A percentile compares a stretch with the other conserved stretches of the same genome.
These are phyloP conservation scores for Tethea ocularis DNA, from an alignment of 2,888 invertebrate species.

Conservation along the genomic window DNA sequence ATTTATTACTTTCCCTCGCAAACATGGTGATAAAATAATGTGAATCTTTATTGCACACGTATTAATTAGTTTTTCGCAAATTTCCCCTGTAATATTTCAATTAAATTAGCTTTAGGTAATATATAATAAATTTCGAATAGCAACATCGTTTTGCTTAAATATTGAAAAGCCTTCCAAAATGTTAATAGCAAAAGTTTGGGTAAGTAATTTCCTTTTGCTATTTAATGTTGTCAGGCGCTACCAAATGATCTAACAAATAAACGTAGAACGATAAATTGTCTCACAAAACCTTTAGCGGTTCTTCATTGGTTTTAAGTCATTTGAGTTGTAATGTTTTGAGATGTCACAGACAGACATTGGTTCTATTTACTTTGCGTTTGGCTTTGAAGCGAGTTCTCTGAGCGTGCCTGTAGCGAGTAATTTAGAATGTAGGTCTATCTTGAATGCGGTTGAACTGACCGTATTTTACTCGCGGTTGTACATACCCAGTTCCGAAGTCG, in stretches of 20 bases:
- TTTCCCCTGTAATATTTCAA: constrained; percentile 23
- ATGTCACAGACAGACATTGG: constrained; percentile 39
- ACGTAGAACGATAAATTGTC: constrained; percentile 37
- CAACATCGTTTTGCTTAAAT: constrained; percentile 32
- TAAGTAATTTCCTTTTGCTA: constrained; percentile 36
- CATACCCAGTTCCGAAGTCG: constrained; percentile 30
- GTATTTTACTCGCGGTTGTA: constrained; percentile 34
- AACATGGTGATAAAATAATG: constrained; percentile 55
- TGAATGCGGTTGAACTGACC: constrained; percentile 26
- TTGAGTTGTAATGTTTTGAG: constrained; percentile 36
- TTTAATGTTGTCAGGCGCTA: constrained; percentile 52
- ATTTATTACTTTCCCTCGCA: constrained; percentile 62
- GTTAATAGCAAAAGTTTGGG: constrained; percentile 39
- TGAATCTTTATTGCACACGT: constrained; percentile 61
- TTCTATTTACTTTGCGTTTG: constrained; percentile 46
- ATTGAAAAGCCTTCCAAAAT: constrained; percentile 48
- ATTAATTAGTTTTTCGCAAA: constrained; percentile 60
- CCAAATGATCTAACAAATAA: constrained; percentile 33
- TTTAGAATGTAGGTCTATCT: constrained; percentile 37
- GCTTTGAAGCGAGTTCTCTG: constrained; percentile 36
- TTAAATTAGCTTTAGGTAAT: constrained; percentile 19
- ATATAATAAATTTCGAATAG: constrained; percentile 22
- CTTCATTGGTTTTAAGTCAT: constrained; percentile 38
- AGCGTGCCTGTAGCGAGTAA: constrained; percentile 28
- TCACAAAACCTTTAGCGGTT: constrained; percentile 37